A percentile compares a stretch with the other conserved stretches of the same genome.
phyloP scores from a whole-genome alignment of 2,113 vertebrate genomes.

The Sorex araneus region DNA sequence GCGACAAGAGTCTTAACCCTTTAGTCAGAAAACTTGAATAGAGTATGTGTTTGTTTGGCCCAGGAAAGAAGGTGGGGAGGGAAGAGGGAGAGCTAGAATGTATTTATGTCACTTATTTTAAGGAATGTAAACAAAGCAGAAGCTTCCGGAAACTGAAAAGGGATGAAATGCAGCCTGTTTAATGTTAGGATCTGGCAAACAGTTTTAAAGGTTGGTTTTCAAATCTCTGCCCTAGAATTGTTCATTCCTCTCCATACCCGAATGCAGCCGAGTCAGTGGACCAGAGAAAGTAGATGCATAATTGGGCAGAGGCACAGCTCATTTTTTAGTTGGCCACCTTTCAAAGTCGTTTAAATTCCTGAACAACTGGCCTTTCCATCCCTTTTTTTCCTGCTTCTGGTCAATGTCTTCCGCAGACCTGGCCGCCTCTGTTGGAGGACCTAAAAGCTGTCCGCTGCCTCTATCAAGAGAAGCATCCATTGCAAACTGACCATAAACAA shows the following conservation, averaged over 20 bases:
- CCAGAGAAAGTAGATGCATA: conserved; percentile 43
- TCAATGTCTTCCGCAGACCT: conserved; percentile 20
- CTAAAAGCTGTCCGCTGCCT: conserved; percentile 12
- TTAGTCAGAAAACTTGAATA: background rate
- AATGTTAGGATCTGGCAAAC: conserved; percentile 60
- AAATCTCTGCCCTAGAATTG: conserved; percentile 36
- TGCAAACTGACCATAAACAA: background rate
- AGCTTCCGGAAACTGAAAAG: conserved; percentile 51
- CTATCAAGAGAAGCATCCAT: background rate
- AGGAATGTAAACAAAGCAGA: conserved; percentile 49
- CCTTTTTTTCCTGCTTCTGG: conserved; percentile 58
- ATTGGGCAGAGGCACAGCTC: conserved; percentile 63
- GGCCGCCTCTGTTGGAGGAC: background rate
- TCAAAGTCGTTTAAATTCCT: conserved; percentile 71
- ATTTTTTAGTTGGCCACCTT: conserved; percentile 74
- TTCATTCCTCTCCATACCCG: background rate
- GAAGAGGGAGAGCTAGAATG: background rate
- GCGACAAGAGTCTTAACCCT: conserved; percentile 4
- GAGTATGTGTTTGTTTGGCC: background rate
- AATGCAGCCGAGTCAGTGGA: background rate
- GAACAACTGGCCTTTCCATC: conserved; percentile 29
- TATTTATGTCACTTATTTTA: conserved; percentile 42
- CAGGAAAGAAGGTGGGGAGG: background rate
- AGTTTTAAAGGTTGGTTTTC: conserved; percentile 61
- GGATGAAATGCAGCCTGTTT: background rate